These are phyloP conservation scores for Conchocele bisecta DNA, from an alignment of 2,888 invertebrate species.

Conservation along the genomic window DNA sequence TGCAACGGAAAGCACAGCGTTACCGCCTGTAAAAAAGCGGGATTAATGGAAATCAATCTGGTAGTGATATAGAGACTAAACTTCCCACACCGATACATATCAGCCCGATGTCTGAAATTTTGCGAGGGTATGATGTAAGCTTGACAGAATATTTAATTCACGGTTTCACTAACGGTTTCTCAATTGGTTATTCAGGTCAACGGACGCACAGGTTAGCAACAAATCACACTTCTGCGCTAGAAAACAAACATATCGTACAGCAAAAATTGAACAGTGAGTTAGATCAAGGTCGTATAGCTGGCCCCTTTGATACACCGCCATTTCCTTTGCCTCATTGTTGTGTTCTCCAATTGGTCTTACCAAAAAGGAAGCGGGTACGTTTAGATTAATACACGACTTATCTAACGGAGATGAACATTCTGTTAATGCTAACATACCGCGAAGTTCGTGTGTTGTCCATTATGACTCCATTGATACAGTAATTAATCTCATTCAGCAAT, in stretches of 20 bases:
- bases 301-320: conserved; percentile 30
- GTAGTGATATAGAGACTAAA: no score
- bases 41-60: no score
- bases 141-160: no score
- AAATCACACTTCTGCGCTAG: conserved; percentile 12
- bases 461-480: conserved; percentile 37
- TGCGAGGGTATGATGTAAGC: no score
- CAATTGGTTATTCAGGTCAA: no score
- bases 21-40: no score
- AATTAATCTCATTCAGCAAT: conserved; percentile 5
- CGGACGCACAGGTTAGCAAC: no score
- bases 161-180: no score
- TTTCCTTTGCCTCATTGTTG: conserved; percentile 10
- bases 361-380: conserved; percentile 19
- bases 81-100: no score
- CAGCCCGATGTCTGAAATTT: no score
- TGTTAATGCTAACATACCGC: conserved; percentile 22
- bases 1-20: no score
- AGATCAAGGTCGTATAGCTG: conserved; percentile 1
- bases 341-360: conserved; percentile 34
- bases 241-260: conserved; percentile 8
- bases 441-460: conserved; percentile 13
- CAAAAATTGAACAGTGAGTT: conserved; percentile 17
- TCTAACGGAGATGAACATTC: conserved; percentile 23
- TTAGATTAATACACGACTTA: conserved; percentile 35